Percentiles rank a stretch among this genome's conserved stretches.
Conservation (phyloP, 2,888 invertebrate genomes). For the Isoperla grammatica region DNA sequence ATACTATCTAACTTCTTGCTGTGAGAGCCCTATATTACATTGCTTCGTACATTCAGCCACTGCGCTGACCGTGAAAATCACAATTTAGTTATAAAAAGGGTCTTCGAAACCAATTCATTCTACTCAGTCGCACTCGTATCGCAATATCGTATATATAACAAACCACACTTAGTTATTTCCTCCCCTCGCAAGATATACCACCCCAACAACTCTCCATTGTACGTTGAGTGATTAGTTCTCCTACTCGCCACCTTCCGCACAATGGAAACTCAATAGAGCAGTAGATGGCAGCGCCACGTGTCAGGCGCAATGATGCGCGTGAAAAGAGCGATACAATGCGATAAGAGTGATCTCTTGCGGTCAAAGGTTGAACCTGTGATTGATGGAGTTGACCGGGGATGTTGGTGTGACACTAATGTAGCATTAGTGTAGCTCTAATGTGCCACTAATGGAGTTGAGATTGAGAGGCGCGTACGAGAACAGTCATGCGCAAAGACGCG, state of each 20-base stretch:
- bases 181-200: not conserved
- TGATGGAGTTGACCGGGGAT: not conserved
- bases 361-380: constrained; percentile 5
- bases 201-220: constrained; percentile 7
- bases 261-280: constrained; percentile 23
- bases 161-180: not conserved
- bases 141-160: no score
- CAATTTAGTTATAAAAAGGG: no score
- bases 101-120: no score
- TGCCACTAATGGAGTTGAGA: no score
- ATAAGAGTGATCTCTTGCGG: not conserved
- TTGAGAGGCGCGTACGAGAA: no score
- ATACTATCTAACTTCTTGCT: no score
- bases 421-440: not conserved
- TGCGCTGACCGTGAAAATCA: no score
- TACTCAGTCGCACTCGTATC: no score
- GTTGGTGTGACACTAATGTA: not conserved
- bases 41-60: no score
- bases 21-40: no score
- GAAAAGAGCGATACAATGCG: not conserved
- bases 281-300: constrained; percentile 22
- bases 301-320: constrained; percentile 1
- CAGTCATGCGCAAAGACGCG: no score
- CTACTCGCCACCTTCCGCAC: constrained; percentile 14
- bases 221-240: constrained; percentile 22